Evolutionary conservation across 1,140 invertebrate species (phyloP).

Genomic region (Listronotus bonariensis): DNA sequence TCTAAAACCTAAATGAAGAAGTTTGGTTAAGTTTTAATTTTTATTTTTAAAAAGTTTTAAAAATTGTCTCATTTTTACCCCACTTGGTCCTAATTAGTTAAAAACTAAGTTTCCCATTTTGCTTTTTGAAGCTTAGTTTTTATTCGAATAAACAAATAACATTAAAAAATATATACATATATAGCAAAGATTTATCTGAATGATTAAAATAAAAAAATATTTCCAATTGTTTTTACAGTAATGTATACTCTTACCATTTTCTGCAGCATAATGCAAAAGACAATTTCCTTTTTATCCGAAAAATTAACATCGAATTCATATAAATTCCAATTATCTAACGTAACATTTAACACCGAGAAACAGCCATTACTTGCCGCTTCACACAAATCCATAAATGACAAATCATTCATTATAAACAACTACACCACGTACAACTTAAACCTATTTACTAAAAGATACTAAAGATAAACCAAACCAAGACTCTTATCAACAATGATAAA

Average conservation of each 20-base stretch:
- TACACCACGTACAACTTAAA: neutral
- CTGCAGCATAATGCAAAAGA: slow-evolving; percentile 37
- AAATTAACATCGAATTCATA: slow-evolving; percentile 35
- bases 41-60: no score
- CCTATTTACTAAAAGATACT: slow-evolving; percentile 8
- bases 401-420: slow-evolving; percentile 4
- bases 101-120: no score
- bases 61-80: no score
- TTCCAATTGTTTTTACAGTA: slow-evolving; percentile 13
- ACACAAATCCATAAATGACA: slow-evolving; percentile 39
- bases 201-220: neutral
- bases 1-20: no score
- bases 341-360: slow-evolving; percentile 35
- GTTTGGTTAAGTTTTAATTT: no score
- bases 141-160: no score
- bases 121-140: no score
- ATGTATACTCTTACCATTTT: slow-evolving; percentile 30
- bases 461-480: slow-evolving; percentile 1
- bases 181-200: no score
- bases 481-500: no score
- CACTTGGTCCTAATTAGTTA: no score
- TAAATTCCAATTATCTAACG: slow-evolving; percentile 37
- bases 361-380: slow-evolving; percentile 37
- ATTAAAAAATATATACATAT: no score
- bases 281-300: slow-evolving; percentile 33